phyloP scores from a whole-genome alignment of 2,888 invertebrate genomes.

The Diloba caeruleocephala region DNA sequence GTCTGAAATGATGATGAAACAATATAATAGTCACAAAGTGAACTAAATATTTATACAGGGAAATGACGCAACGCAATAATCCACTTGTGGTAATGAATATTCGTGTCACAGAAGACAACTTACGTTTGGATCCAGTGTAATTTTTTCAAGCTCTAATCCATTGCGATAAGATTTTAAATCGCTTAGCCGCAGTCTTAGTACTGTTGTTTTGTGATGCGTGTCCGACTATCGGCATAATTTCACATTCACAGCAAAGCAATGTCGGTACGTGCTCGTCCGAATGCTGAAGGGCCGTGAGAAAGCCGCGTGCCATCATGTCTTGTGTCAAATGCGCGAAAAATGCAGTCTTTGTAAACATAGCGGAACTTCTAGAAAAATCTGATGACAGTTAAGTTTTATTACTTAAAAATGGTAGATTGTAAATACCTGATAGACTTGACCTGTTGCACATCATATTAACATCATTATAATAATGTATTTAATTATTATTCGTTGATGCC shows the following conservation, averaged over 20 bases:
- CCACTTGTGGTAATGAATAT: constrained; percentile 61
- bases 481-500: no score
- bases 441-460: no score
- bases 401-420: not conserved
- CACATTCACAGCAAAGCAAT: constrained; percentile 72
- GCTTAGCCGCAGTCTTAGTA: constrained; percentile 40
- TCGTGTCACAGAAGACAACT: constrained; percentile 60
- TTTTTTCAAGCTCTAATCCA: constrained; percentile 7
- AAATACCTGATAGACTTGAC: no score
- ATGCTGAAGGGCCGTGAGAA: constrained; percentile 78
- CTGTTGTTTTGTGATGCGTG: constrained; percentile 51
- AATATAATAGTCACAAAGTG: constrained; percentile 40
- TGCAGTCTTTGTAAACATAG: constrained; percentile 50
- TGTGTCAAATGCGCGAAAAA: constrained; percentile 61
- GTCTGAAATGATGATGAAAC: no score
- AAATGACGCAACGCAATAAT: constrained; percentile 65
- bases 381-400: constrained; percentile 38
- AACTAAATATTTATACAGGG: constrained; percentile 57
- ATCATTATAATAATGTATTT: no score
- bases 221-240: constrained; percentile 72
- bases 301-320: constrained; percentile 70
- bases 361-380: constrained; percentile 29
- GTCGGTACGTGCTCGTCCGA: constrained; percentile 67
- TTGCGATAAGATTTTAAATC: constrained; percentile 46
- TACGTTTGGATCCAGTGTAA: constrained; percentile 12